phyloP scores from a whole-genome alignment of 2,888 invertebrate genomes.

The Melieria picta region DNA sequence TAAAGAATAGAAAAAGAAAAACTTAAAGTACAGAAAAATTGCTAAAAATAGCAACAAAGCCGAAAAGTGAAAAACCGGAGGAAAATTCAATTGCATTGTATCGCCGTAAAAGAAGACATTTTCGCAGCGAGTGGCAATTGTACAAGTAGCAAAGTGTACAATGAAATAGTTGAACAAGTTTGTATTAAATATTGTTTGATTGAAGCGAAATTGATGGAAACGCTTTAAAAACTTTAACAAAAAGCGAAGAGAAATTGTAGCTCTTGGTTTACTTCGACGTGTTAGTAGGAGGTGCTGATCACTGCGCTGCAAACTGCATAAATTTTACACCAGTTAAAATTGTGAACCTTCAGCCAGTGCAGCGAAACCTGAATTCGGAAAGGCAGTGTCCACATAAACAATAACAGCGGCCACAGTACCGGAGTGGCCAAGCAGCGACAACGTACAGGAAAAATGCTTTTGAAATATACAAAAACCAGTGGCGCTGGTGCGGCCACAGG shows the following conservation, averaged over 20 bases:
- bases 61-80: slow-evolving; percentile 34
- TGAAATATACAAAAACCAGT: slow-evolving; percentile 58
- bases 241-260: slow-evolving; percentile 18
- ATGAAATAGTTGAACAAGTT: too few relatives aligned
- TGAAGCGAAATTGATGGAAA: too few relatives aligned
- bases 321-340: too few relatives aligned
- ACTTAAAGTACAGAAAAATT: slow-evolving; percentile 42
- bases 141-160: too few relatives aligned
- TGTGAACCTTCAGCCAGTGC: too few relatives aligned
- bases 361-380: too few relatives aligned
- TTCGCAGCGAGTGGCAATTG: neutral
- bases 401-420: neutral
- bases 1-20: slow-evolving; percentile 27
- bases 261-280: too few relatives aligned
- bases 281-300: too few relatives aligned
- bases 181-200: too few relatives aligned
- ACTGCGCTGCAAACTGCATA: too few relatives aligned
- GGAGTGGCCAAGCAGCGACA: too few relatives aligned
- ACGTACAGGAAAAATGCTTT: slow-evolving; percentile 50
- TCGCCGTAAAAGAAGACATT: neutral
- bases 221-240: neutral
- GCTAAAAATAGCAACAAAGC: slow-evolving; percentile 56
- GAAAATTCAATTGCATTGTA: too few relatives aligned
- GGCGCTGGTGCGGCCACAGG: slow-evolving; percentile 52
- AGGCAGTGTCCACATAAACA: neutral